Evolutionary conservation across 2,113 vertebrate genomes (phyloP).

Genomic region (Madoqua kirkii): DNA sequence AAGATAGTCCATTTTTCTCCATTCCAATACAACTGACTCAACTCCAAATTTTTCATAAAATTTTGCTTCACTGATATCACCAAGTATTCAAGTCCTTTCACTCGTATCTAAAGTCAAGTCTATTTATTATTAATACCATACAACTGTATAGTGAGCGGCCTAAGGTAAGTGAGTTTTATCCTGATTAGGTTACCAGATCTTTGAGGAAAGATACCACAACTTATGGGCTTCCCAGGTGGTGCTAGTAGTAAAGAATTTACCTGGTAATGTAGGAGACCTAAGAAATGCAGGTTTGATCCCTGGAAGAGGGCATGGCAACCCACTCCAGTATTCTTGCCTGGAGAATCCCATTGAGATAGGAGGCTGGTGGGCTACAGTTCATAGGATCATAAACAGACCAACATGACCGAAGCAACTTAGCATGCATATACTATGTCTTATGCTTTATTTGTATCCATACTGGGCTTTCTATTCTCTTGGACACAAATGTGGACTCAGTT

Average conservation of each 20-base stretch:
- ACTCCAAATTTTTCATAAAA: neutral
- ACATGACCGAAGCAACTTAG: accelerated
- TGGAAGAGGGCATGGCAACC: neutral
- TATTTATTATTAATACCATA: neutral
- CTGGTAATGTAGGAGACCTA: neutral
- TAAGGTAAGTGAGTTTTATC: neutral
- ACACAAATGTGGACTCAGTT: neutral
- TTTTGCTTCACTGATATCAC: neutral
- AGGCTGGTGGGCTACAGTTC: neutral
- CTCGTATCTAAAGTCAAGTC: neutral
- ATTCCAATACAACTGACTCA: neutral
- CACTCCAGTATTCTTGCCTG: neutral
- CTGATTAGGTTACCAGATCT: neutral
- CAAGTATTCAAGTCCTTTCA: neutral
- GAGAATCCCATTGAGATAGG: neutral
- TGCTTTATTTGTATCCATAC: neutral
- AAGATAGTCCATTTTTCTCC: neutral
- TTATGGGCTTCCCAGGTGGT: neutral
- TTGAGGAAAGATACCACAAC: neutral
- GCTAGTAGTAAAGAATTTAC: neutral
- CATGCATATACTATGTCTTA: neutral
- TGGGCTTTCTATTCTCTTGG: neutral
- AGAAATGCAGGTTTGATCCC: neutral
- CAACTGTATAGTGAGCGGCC: neutral
- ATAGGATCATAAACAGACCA: neutral